A percentile compares a stretch with the other conserved stretches of the same genome.
These are phyloP conservation scores for Sebastolobus altivelis DNA, from an alignment of 2,797 vertebrate species.

Conservation along the genomic window DNA sequence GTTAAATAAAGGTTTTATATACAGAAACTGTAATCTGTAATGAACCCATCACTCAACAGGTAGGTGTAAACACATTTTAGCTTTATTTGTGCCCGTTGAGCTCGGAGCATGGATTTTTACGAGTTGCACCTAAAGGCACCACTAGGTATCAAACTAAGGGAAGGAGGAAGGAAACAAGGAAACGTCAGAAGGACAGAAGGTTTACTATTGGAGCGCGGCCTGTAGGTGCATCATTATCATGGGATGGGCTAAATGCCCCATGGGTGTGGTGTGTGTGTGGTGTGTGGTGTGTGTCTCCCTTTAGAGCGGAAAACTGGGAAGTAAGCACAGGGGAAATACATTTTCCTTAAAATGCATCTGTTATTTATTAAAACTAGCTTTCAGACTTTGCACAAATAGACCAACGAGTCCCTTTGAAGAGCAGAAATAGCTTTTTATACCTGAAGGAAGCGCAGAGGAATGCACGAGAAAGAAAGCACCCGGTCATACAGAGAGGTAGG, in stretches of 20 bases:
- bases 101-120: background rate
- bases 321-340: fast-evolving
- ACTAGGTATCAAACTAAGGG: background rate
- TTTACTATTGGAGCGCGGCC: conserved; percentile 13
- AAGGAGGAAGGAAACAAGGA: conserved; percentile 28
- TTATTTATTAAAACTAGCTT: background rate
- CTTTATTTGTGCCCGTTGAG: background rate
- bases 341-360: conserved; percentile 27
- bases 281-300: background rate
- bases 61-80: background rate
- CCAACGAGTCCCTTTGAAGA: fast-evolving
- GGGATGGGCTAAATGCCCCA: conserved; percentile 37
- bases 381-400: background rate
- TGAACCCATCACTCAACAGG: background rate
- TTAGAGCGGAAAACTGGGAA: background rate
- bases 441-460: conserved; percentile 71
- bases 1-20: too few relatives aligned
- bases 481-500: conserved; percentile 91
- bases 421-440: background rate
- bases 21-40: too few relatives aligned
- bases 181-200: conserved; percentile 5
- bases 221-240: background rate
- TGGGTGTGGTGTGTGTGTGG: background rate
- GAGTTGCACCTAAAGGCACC: conserved; percentile 37
- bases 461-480: conserved; percentile 84